phyloP scores from a whole-genome alignment of 1,140 invertebrate genomes.

The Bombus soroeensis region DNA sequence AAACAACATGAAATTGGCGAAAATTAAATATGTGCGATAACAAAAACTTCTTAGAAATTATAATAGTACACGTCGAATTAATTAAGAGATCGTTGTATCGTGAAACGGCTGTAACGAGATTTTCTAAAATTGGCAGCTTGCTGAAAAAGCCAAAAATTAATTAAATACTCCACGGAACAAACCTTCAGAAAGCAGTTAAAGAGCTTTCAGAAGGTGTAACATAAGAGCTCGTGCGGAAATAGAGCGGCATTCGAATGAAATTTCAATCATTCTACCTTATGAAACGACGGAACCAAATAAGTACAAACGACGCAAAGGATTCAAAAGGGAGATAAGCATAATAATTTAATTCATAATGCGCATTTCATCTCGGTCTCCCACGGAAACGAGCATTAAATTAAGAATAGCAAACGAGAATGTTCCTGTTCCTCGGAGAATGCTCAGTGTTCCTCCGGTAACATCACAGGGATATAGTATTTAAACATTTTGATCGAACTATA shows the following conservation, averaged over 20 bases:
- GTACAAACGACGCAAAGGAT: neutral
- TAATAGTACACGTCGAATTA: neutral
- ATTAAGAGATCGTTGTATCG: too few species aligned
- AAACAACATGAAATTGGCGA: too few species aligned
- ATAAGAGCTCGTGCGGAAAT: neutral
- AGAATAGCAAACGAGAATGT: neutral
- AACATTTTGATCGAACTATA: neutral
- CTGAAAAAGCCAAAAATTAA: neutral
- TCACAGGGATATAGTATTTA: neutral
- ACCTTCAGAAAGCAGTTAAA: too few species aligned
- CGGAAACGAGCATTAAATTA: neutral
- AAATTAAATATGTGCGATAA: neutral
- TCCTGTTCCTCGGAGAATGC: too few species aligned
- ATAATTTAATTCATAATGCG: conserved; percentile 50
- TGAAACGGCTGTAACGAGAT: neutral
- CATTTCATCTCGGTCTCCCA: neutral
- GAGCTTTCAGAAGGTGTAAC: neutral
- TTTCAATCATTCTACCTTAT: conserved; percentile 22
- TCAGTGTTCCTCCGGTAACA: too few species aligned
- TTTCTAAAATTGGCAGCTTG: neutral
- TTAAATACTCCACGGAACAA: neutral
- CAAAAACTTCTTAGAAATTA: neutral
- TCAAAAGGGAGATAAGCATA: conserved; percentile 13
- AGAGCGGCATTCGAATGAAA: neutral
- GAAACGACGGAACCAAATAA: neutral